Conservation (phyloP, 2,888 invertebrate species). For the Drosophila longiperda region DNA sequence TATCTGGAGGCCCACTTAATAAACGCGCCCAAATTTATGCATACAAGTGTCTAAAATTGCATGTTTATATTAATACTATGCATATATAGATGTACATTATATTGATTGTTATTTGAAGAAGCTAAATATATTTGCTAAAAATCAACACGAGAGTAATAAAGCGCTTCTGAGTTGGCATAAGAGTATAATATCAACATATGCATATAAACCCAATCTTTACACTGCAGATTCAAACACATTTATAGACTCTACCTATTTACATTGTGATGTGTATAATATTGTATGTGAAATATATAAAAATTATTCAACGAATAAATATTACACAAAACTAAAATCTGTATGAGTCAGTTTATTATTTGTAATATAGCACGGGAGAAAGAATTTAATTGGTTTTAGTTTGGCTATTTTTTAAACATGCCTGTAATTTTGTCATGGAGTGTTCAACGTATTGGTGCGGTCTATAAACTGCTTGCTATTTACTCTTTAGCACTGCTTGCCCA, state of each 20-base stretch:
- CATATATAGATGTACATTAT: conserved; percentile 25
- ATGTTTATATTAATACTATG: conserved; percentile 9
- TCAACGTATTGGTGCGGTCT: background rate
- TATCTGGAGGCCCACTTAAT: conserved; percentile 9
- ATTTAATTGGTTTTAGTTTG: background rate
- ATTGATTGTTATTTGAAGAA: conserved; percentile 32
- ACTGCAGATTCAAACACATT: conserved; percentile 30
- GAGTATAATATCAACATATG: conserved; percentile 3
- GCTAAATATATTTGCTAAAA: background rate
- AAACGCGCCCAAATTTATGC: conserved; percentile 4
- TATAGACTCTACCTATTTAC: conserved; percentile 38
- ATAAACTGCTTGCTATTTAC: conserved; percentile 21
- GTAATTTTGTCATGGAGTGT: background rate
- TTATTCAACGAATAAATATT: conserved; percentile 66
- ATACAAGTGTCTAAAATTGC: conserved; percentile 6
- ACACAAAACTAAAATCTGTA: conserved; percentile 14
- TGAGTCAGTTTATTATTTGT: background rate
- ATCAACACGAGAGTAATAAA: background rate
- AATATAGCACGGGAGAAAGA: background rate
- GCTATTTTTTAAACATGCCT: background rate
- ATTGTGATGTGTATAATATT: conserved; percentile 52
- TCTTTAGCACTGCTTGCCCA: conserved; percentile 29
- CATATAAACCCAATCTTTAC: conserved; percentile 19
- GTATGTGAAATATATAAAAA: conserved; percentile 57
- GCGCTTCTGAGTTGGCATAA: conserved; percentile 5